These are phyloP conservation scores for Erythrocercus mccallii DNA, from an alignment of 2,113 vertebrate species.

Conservation along the genomic window DNA sequence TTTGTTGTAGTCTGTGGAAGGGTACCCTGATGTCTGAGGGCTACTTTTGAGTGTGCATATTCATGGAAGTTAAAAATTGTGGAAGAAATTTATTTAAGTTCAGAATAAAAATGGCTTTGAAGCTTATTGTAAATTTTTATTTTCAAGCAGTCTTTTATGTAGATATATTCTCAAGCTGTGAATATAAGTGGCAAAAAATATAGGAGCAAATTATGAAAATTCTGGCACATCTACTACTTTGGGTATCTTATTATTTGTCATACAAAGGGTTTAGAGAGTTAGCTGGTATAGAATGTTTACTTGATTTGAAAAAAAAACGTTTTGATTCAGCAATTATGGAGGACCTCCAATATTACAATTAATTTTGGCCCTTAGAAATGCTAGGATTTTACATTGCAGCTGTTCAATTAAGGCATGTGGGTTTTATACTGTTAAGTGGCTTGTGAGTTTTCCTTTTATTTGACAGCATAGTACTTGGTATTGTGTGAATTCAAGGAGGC, in stretches of 20 bases:
- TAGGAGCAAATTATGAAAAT: not conserved
- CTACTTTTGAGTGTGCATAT: not conserved
- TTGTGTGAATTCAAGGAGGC: not conserved
- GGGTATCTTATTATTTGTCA: not conserved
- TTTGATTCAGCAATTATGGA: not conserved
- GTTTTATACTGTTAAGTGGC: not conserved
- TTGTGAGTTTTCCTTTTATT: not conserved
- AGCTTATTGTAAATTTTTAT: not conserved
- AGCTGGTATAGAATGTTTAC: not conserved
- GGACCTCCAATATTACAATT: not conserved
- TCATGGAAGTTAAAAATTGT: not conserved
- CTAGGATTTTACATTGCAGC: not conserved
- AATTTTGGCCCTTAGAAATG: not conserved
- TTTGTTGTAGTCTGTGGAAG: not conserved
- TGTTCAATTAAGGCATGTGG: fast-evolving
- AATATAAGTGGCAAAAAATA: not conserved
- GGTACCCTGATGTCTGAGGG: not conserved
- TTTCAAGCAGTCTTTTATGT: not conserved
- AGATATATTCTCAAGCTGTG: not conserved
- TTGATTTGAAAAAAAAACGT: not conserved
- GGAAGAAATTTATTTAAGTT: not conserved
- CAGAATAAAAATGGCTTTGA: not conserved
- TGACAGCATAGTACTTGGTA: not conserved
- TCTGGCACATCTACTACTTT: not conserved
- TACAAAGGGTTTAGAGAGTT: not conserved